Percentiles rank a stretch among this genome's conserved stretches.
Evolutionary conservation across 2,888 invertebrate species (phyloP).

Genomic region (Piscicola geometra): DNA sequence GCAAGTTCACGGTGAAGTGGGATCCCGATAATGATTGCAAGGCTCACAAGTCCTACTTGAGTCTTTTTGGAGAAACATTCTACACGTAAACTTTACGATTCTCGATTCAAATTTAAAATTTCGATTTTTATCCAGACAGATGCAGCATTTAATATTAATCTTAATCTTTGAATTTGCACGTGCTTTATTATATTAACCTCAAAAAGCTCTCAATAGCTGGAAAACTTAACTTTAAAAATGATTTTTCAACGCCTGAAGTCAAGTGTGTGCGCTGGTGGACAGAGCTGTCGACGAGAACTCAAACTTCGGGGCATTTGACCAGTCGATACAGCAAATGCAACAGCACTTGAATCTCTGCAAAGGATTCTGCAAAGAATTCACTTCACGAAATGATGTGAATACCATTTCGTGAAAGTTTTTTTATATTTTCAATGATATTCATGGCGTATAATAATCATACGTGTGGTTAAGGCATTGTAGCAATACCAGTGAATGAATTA

Average conservation of each 20-base stretch:
- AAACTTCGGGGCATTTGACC: conserved; percentile 44
- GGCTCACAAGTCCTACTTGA: not conserved
- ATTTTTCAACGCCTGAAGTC: conserved; percentile 15
- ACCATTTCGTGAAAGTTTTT: conserved; percentile 4
- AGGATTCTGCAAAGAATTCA: conserved; percentile 66
- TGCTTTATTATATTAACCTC: not conserved
- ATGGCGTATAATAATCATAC: not conserved
- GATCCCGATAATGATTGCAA: not conserved
- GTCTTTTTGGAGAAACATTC: not conserved
- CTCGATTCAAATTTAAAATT: too few species aligned
- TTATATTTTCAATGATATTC: conserved; percentile 37
- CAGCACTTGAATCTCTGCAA: conserved; percentile 90
- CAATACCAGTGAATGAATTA: too few species aligned
- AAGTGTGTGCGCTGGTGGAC: conserved; percentile 84
- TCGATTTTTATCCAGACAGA: too few species aligned
- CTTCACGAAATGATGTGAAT: conserved; percentile 38
- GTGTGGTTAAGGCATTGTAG: too few species aligned
- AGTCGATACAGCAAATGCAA: conserved; percentile 49
- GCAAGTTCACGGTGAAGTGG: not conserved
- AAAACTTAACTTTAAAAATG: too few species aligned
- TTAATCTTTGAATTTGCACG: not conserved
- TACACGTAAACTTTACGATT: too few species aligned
- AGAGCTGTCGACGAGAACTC: conserved; percentile 88
- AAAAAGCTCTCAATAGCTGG: too few species aligned
- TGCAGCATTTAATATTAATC: too few species aligned